phyloP scores from a whole-genome alignment of 2,888 invertebrate species.

The Smittia aterrima region DNA sequence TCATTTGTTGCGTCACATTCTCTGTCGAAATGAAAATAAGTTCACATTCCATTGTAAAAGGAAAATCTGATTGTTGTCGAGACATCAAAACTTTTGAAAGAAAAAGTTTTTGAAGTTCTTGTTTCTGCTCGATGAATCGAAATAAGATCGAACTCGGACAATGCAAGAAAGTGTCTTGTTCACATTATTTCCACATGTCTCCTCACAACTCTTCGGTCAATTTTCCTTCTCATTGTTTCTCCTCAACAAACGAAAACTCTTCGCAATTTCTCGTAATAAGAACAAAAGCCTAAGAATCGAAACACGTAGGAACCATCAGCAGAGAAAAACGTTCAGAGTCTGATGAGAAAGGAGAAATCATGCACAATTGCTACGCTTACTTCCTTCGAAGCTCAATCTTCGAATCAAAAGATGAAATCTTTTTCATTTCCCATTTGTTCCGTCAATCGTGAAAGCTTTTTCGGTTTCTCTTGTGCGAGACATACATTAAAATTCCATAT shows the following conservation, averaged over 20 bases:
- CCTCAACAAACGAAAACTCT: background rate
- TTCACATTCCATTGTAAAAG: too few species aligned
- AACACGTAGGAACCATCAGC: slow-evolving; percentile 6
- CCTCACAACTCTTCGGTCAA: too few species aligned
- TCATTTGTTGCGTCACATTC: too few species aligned
- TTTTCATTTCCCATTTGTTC: background rate
- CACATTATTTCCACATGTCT: too few species aligned
- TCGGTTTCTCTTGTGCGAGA: background rate
- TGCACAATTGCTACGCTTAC: background rate
- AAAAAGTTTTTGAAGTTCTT: background rate
- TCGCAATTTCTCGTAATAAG: background rate
- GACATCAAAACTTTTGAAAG: background rate
- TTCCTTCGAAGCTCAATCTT: too few species aligned
- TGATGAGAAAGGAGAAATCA: background rate
- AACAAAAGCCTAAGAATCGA: slow-evolving; percentile 7
- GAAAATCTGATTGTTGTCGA: too few species aligned
- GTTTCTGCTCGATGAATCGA: too few species aligned
- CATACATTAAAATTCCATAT: background rate
- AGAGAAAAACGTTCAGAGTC: background rate
- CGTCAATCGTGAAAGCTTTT: background rate
- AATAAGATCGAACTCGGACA: too few species aligned
- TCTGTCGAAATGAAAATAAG: too few species aligned
- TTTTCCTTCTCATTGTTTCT: background rate
- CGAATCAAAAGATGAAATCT: background rate
- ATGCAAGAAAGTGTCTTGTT: too few species aligned